Conservation (phyloP, 2,888 invertebrate genomes). For the Acronicta leporina region DNA sequence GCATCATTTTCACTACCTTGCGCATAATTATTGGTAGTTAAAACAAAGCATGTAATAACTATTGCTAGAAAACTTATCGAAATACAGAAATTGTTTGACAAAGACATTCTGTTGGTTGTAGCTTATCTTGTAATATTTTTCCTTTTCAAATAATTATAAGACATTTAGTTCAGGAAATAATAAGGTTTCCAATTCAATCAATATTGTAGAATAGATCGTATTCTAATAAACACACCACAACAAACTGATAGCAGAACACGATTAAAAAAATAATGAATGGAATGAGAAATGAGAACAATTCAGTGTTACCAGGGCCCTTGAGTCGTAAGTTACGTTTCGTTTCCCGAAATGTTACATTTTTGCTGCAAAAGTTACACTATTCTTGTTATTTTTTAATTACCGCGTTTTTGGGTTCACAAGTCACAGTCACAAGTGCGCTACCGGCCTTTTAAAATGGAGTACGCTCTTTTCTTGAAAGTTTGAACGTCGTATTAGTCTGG, state of each 20-base stretch:
- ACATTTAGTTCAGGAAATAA: slow-evolving; percentile 15
- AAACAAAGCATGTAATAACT: slow-evolving; percentile 73
- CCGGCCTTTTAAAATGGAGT: too few relatives aligned
- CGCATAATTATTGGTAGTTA: slow-evolving; percentile 74
- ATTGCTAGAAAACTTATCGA: slow-evolving; percentile 69
- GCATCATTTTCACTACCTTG: slow-evolving; percentile 90
- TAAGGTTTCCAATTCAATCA: neutral
- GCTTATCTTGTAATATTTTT: slow-evolving; percentile 2
- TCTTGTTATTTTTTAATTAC: too few relatives aligned
- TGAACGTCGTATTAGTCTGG: too few relatives aligned
- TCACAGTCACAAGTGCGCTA: too few relatives aligned
- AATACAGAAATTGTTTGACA: slow-evolving; percentile 70
- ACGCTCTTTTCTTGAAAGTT: too few relatives aligned
- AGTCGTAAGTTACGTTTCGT: too few relatives aligned
- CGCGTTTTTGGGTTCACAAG: too few relatives aligned
- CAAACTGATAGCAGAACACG: neutral
- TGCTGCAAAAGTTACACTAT: too few relatives aligned
- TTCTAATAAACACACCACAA: neutral
- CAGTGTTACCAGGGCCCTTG: too few relatives aligned
- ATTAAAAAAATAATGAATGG: too few relatives aligned
- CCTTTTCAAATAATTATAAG: slow-evolving; percentile 17
- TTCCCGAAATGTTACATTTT: too few relatives aligned
- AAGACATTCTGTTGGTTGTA: slow-evolving; percentile 65
- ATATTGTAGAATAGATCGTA: slow-evolving; percentile 2
- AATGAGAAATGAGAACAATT: too few relatives aligned